Conservation (phyloP, 2,797 vertebrate species). For the Falco cherrug region DNA sequence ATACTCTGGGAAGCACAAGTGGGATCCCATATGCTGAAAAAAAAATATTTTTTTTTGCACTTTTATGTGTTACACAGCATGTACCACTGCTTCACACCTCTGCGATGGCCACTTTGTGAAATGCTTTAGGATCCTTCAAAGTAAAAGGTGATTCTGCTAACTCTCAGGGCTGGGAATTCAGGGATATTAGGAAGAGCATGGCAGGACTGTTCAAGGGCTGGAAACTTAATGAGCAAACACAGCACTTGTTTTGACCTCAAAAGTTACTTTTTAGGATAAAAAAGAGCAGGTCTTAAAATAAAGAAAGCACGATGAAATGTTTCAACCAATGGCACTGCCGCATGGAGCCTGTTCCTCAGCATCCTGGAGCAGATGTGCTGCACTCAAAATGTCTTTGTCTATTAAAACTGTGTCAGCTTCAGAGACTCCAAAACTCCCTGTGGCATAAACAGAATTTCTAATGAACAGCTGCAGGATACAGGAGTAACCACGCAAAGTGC, state of each 20-base stretch:
- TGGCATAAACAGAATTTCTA: constrained; percentile 64
- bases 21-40: neutral
- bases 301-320: neutral
- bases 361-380: constrained; percentile 52
- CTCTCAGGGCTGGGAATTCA: neutral
- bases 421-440: constrained; percentile 49
- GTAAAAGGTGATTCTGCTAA: neutral
- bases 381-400: constrained; percentile 69
- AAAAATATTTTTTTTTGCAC: neutral
- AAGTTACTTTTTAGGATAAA: constrained; percentile 24
- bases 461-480: constrained; percentile 61
- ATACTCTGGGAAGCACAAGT: accelerated
- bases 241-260: constrained; percentile 49
- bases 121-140: neutral
- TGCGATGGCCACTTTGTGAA: neutral
- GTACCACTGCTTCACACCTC: neutral
- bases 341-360: constrained; percentile 8
- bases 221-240: neutral
- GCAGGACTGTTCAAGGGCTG: neutral
- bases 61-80: accelerated
- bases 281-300: neutral
- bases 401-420: constrained; percentile 65
- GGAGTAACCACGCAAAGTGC: neutral
- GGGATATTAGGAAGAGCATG: neutral
- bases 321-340: neutral